Evolutionary conservation across 35 echinoderm and acorn worm species (phyloP), one percentile per base, ranked within the genome.

Genomic region (Acanthaster planci): DNA sequence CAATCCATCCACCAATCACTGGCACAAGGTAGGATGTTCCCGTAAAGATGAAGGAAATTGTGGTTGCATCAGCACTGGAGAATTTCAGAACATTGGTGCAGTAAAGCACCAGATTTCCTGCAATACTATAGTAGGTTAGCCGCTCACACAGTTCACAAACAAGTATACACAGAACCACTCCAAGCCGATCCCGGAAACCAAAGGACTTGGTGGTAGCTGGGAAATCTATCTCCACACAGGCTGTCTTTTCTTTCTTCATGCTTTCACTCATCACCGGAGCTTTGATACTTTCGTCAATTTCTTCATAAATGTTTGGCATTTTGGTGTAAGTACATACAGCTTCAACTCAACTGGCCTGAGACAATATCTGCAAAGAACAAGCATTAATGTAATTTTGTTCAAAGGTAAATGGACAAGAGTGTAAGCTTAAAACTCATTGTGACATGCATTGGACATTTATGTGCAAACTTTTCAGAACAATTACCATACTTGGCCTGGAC

Each of bases 1-100:
- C 96, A 30, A 99, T 80, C 78, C 88, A 99, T 29, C 96, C 96
- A 19, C 96, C 96, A 77, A 92, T 84, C 1, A 99, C 67, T 3
- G 96, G 96, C 55, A 99, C 72, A 72, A 99, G 94, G 75, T 92
- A 99, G 0, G 96, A 89, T 16, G 96, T 99, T 35, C 96, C 96
- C 0, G 92, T 86, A 47, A 99, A 99, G 21, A 89, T 89, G 10
- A 87, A 77, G 0, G 89, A 82, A 27, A 94, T 91, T 0, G 76
- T 86, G 19, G 90, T 76, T 6, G 96, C 96, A 12, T 85, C 76
- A 42, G 85, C 51, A 67, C 92, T 94, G 0, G 89, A 31, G 35
- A 67, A 77, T 9, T 52, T 17, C 19, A 94, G 34, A 12, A 37
- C 54, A 60, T 86, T 99, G 15, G 96, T 99, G 60, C 96, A 99